phyloP scores from a whole-genome alignment of 1,140 invertebrate genomes.

The Conus betulinus region DNA sequence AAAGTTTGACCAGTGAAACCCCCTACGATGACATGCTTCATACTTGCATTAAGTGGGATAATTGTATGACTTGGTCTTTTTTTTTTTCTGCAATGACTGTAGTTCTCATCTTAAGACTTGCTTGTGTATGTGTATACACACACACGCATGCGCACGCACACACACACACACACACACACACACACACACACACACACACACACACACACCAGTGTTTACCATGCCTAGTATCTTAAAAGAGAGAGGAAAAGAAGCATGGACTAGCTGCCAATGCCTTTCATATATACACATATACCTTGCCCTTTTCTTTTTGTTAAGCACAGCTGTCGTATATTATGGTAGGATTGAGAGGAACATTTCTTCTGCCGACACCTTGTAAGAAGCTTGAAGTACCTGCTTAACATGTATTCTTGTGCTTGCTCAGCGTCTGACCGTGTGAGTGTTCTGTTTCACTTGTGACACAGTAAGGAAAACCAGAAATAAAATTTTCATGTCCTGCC shows the following conservation, averaged over 20 bases:
- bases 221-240: not conserved
- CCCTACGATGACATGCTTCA: too few species aligned
- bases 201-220: not conserved
- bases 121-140: not conserved
- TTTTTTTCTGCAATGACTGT: not conserved
- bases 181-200: not conserved
- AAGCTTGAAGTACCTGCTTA: not conserved
- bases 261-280: too few species aligned
- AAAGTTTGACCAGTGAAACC: too few species aligned
- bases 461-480: not conserved
- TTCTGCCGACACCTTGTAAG: not conserved
- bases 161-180: not conserved
- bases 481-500: conserved; percentile 3
- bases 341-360: not conserved
- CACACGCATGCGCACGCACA: not conserved
- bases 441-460: not conserved
- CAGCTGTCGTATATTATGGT: not conserved
- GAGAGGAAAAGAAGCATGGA: not conserved
- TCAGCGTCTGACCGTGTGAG: not conserved
- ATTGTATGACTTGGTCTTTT: not conserved
- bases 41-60: not conserved
- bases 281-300: not conserved
- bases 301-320: not conserved
- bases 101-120: not conserved
- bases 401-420: conserved; percentile 1